These are phyloP conservation scores for Lagria hirta DNA, from an alignment of 2,888 invertebrate species.

Conservation along the genomic window DNA sequence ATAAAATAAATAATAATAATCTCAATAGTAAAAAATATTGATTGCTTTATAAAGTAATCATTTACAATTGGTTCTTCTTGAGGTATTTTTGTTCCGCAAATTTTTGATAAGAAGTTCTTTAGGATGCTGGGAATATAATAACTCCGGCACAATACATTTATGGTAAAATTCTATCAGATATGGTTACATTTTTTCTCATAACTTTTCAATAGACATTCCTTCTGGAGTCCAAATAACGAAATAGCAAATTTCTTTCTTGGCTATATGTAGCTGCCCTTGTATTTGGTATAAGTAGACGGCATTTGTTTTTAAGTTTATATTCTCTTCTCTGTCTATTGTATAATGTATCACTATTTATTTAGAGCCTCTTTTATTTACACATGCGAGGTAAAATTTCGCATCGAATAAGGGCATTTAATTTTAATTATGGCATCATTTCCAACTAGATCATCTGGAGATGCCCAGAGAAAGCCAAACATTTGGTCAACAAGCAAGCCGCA, in stretches of 20 bases:
- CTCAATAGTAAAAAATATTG: no score
- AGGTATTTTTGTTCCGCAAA: no score
- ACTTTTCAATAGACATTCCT: no score
- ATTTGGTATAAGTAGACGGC: constrained; percentile 40
- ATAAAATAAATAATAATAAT: no score
- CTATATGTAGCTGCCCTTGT: constrained; percentile 39
- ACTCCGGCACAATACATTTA: constrained; percentile 33
- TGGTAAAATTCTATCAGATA: constrained; percentile 39
- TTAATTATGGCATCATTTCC: constrained; percentile 35
- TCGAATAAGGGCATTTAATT: constrained; percentile 41
- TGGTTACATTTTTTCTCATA: constrained; percentile 33
- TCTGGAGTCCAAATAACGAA: constrained; percentile 38
- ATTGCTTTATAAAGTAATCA: no score
- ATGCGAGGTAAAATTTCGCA: constrained; percentile 29
- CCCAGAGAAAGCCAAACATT: constrained; percentile 35
- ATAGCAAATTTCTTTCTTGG: constrained; percentile 34
- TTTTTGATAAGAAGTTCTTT: no score
- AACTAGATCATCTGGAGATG: constrained; percentile 38
- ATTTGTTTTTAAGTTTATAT: not conserved
- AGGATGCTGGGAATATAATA: no score
- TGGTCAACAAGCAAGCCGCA: constrained; percentile 37
- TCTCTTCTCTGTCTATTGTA: constrained; percentile 24
- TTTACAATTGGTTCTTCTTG: no score
- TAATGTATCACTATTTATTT: constrained; percentile 30
- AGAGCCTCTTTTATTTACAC: constrained; percentile 31